phyloP scores from a whole-genome alignment of 1,140 invertebrate species.

The Dendrolimus kikuchii region DNA sequence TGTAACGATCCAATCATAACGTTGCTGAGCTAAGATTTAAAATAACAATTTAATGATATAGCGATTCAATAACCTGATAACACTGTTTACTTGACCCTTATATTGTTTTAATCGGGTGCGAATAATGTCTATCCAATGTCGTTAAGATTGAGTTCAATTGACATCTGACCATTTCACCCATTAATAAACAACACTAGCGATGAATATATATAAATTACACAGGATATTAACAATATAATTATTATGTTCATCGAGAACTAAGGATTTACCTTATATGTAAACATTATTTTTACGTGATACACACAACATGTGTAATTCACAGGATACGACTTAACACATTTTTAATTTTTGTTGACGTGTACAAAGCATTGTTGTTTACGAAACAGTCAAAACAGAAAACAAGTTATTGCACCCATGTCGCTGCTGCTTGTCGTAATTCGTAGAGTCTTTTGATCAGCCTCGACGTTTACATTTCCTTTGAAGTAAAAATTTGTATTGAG shows the following conservation, averaged over 20 bases:
- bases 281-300: no score
- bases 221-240: no score
- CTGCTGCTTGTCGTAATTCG: slow-evolving; percentile 20
- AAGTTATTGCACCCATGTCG: slow-evolving; percentile 20
- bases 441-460: slow-evolving; percentile 25
- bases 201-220: no score
- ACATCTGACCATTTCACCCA: slow-evolving; percentile 10
- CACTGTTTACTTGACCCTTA: not conserved
- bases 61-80: no score
- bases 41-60: no score
- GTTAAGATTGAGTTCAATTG: slow-evolving; percentile 18
- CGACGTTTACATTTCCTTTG: slow-evolving; percentile 20
- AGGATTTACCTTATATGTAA: no score
- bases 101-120: not conserved
- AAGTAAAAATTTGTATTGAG: slow-evolving; percentile 5
- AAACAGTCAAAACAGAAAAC: slow-evolving; percentile 18
- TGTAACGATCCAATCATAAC: not conserved
- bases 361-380: slow-evolving; percentile 14
- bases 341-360: slow-evolving; percentile 7
- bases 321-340: no score
- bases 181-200: no score
- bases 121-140: slow-evolving; percentile 20
- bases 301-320: no score
- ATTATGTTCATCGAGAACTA: no score
- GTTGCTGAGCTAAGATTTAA: no score